These are phyloP conservation scores for Torymus texanus DNA, from an alignment of 2,888 invertebrate genomes.

Conservation along the genomic window DNA sequence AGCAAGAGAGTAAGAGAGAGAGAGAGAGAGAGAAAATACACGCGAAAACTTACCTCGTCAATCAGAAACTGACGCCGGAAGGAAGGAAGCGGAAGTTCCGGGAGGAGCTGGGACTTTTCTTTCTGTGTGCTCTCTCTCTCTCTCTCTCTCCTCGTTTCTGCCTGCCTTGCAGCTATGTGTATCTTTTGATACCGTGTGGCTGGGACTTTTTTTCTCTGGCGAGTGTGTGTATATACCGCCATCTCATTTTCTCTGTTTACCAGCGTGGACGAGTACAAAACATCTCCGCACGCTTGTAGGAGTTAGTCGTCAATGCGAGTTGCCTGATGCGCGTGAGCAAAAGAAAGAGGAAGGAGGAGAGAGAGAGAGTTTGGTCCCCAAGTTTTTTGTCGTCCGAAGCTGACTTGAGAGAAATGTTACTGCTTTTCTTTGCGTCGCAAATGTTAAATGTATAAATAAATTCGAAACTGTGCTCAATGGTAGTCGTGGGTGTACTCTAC, in stretches of 20 bases:
- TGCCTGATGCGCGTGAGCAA: too few relatives aligned
- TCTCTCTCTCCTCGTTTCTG: constrained; percentile 56
- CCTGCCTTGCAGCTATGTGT: constrained; percentile 39
- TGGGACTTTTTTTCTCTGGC: constrained; percentile 26
- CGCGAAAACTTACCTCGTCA: constrained; percentile 73
- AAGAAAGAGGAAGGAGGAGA: too few relatives aligned
- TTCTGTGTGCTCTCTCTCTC: constrained; percentile 8
- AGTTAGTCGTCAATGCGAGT: constrained; percentile 30
- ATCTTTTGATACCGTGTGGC: constrained; percentile 41
- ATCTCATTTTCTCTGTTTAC: constrained; percentile 55
- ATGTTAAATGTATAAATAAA: constrained; percentile 35
- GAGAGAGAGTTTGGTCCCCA: background rate
- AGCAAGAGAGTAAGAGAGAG: constrained; percentile 55
- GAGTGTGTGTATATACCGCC: constrained; percentile 6
- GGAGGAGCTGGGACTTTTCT: constrained; percentile 54
- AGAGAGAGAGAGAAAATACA: background rate
- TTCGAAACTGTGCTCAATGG: background rate
- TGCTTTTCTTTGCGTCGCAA: constrained; percentile 42
- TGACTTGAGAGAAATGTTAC: constrained; percentile 36
- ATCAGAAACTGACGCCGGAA: constrained; percentile 71
- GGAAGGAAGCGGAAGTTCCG: constrained; percentile 72
- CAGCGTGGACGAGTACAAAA: constrained; percentile 35
- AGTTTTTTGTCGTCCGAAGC: background rate
- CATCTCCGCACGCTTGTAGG: constrained; percentile 21
- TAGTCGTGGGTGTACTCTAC: background rate